Evolutionary conservation across 1,140 invertebrate species (phyloP), one percentile per base, ranked within the genome.

Genomic region (Polypedilum vanderplanki): DNA sequence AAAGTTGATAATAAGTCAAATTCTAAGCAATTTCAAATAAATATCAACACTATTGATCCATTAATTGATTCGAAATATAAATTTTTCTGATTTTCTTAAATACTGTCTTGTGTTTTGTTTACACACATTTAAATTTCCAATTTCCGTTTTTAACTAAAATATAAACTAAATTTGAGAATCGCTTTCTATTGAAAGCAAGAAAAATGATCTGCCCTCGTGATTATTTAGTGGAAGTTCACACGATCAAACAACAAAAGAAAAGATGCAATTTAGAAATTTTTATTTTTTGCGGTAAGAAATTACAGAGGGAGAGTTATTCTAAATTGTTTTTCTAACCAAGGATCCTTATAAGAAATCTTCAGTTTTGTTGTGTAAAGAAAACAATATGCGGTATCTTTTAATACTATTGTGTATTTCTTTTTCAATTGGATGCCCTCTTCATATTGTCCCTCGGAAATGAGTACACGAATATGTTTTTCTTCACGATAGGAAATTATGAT

Each of bases 241-340:
- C 46, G 46, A 57, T 57, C 46, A 57, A 57, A 57, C 46, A 57
- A 57, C 46, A 57, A 57, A 57, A 57, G 46, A 57, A 46, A n/a
- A n/a, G 46, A 57, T 57, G 46, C n/a, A 57, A 57, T 57, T 57
- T 57, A 57, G 46, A 57, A 57, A 57, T 57, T 57, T 33, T 33
- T 33, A 33, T 33, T 33, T 33, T 33, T 57, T 57, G 46, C 46
- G 46, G 46, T 57, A 15, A n/a, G n/a, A n/a, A 57, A 57, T n/a
- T 15, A 57, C 46, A 57, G n/a, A 12, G 46, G 46, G n/a, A n/a
- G 46, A 57, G 41, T 12, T 12, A 57, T 57, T 57, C 46, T 57
- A 57, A 57, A 57, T 57, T 57, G 46, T 57, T 57, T 57, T 57
- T 57, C 12, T 57, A 57, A 57, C 46, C 46, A 15, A 57, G n/a